Base-by-base conservation (phyloP, 1,140 invertebrate genomes). In the Ganaspis sp. region DNA sequence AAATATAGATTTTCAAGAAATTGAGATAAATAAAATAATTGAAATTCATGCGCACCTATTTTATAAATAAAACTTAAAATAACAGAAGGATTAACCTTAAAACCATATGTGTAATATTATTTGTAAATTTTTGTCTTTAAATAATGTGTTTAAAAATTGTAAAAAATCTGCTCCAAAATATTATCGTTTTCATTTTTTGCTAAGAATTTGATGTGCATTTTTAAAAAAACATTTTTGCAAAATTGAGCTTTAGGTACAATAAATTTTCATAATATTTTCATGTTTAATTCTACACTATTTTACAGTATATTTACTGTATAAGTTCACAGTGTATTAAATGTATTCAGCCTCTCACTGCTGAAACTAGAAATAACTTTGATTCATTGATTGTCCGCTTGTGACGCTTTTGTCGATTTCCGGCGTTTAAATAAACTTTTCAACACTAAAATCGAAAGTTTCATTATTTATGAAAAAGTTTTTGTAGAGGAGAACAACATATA, bases 321-420 rank as follows among this genome's bases (percentile, higher is more conserved):
- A n/a, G 12, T 15, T n/a, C n/a, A 45, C 12, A 45, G 12, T 45
- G 12, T 26, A 58, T 64, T 26, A 4, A 4, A 29, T 0, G n/a
- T 17, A 4, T 49, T 5, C 58, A 26, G 58, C 23, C 23, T 26
- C 23, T 29, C 6, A 29, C 26, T 29, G 58, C 26, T 29, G 58
- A 64, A 64, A 64, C 54, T 26, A 23, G 54, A 64, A 34, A 64
- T 34, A 64, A 64, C 21, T 34, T 34, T 64, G 58, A 29, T 64
- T 64, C 26, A 1, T 8, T 29, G 58, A 64, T 64, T 64, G 21
- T 64, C 58, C 58, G 58, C 12, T 3, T 64, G 58, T 64, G 26
- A 34, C 58, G 58, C 58, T n/a, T n/a, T 29, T 64, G 15, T 64
- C 58, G 58, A 64, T 8, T 29, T 29, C 23, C 58, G 58, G 58